A percentile compares a stretch with the other conserved stretches of the same genome.
phyloP scores from a whole-genome alignment of 92 coral and sea anemone species.

The Bergia puertoricense region DNA sequence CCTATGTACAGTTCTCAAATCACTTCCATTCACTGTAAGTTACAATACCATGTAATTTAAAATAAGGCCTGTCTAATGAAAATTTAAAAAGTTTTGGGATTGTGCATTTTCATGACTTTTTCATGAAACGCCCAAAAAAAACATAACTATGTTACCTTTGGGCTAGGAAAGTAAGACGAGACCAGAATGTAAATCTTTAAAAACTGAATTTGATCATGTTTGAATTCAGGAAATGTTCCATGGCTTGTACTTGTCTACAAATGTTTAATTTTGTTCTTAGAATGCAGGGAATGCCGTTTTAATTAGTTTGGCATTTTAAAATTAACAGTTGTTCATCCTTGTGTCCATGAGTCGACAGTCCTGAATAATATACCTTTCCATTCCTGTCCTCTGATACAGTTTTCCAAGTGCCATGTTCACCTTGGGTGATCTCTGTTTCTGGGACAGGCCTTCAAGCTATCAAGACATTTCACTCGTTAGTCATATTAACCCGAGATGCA shows the following conservation, averaged over 20 bases:
- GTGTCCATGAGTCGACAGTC: background rate
- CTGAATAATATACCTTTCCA: constrained; percentile 74
- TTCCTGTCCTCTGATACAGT: constrained; percentile 88
- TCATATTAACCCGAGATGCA: background rate
- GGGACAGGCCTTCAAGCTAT: constrained; percentile 98
- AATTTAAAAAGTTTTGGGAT: too few species aligned
- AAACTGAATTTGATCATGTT: background rate
- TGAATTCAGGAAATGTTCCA: background rate
- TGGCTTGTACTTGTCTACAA: background rate
- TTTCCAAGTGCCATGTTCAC: constrained; percentile 93
- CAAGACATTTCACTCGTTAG: background rate
- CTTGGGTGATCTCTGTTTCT: constrained; percentile 92
- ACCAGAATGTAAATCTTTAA: background rate
- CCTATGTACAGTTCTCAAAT: too few species aligned
- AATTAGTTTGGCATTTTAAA: too few species aligned
- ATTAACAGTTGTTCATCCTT: background rate
- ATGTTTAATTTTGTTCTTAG: too few species aligned
- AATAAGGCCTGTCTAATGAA: too few species aligned
- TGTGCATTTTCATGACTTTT: too few species aligned
- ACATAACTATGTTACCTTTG: background rate
- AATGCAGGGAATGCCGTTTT: too few species aligned
- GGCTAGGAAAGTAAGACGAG: background rate
- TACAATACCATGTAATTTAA: too few species aligned
- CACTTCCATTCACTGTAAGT: too few species aligned
- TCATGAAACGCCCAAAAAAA: background rate